phyloP scores from a whole-genome alignment of 2,888 invertebrate genomes.

The Thelaira solivaga region DNA sequence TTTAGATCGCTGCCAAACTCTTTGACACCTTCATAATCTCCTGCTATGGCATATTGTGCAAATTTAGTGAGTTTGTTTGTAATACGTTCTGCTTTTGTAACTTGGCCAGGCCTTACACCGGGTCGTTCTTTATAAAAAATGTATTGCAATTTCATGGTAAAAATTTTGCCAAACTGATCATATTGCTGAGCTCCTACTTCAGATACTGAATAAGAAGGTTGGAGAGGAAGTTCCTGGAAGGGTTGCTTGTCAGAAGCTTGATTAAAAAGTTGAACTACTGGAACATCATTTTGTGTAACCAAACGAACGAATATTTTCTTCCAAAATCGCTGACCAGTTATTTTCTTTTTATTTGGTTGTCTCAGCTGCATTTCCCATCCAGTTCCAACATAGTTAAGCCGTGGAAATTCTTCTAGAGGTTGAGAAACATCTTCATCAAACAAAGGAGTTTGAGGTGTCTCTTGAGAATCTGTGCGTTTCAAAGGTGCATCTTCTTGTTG shows the following conservation, averaged over 20 bases:
- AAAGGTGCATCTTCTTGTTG: constrained; percentile 69
- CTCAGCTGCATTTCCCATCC: constrained; percentile 98
- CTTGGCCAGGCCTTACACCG: constrained; percentile 95
- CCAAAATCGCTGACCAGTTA: constrained; percentile 97
- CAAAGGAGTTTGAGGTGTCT: constrained; percentile 93
- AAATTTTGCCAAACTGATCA: constrained; percentile 99
- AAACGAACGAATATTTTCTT: constrained; percentile 95
- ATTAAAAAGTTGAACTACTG: constrained; percentile 91
- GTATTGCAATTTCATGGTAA: constrained; percentile 96
- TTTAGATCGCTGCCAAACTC: constrained; percentile 95
- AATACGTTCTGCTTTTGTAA: constrained; percentile 93
- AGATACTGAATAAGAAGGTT: constrained; percentile 96
- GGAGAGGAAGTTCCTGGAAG: constrained; percentile 95
- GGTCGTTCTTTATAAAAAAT: constrained; percentile 99
- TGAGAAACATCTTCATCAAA: constrained; percentile 96
- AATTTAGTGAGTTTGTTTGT: constrained; percentile 95
- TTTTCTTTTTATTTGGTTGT: constrained; percentile 97
- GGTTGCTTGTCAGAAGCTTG: constrained; percentile 91
- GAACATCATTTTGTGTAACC: constrained; percentile 86
- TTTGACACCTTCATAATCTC: constrained; percentile 94
- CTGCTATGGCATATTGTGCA: constrained; percentile 95
- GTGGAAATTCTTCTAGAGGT: constrained; percentile 94
- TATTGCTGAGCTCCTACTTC: constrained; percentile 97
- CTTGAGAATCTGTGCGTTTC: constrained; percentile 81
- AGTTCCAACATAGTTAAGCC: constrained; percentile 85